A percentile compares a stretch with the other conserved stretches of the same genome.
Conservation (phyloP, 2,888 invertebrate genomes). For the Acleris literana region DNA sequence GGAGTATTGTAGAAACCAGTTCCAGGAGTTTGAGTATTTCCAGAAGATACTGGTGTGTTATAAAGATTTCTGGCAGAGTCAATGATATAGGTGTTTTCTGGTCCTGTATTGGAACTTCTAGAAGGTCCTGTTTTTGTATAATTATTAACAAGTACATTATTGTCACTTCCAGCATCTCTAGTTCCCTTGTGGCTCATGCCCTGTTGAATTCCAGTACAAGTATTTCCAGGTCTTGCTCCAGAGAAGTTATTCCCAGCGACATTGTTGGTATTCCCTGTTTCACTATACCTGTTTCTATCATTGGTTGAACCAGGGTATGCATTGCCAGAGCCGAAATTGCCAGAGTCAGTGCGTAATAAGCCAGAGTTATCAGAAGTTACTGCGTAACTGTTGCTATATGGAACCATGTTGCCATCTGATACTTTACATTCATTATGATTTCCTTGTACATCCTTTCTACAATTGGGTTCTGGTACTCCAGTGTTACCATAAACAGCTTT, state of each 20-base stretch:
- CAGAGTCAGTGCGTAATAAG: too few species aligned
- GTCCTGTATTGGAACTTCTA: background rate
- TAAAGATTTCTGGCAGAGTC: background rate
- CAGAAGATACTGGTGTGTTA: background rate
- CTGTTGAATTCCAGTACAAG: background rate
- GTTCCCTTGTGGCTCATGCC: background rate
- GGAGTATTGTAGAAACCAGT: background rate
- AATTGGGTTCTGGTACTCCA: background rate
- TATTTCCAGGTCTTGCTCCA: background rate
- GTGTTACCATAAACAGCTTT: slow-evolving; percentile 3
- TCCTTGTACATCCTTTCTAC: background rate
- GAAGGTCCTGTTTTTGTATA: background rate
- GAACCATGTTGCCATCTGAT: background rate
- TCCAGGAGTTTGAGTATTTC: background rate
- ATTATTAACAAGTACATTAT: background rate
- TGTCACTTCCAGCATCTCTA: background rate
- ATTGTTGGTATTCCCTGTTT: background rate
- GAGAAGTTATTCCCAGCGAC: background rate
- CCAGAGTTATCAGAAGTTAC: too few species aligned
- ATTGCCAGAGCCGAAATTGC: background rate
- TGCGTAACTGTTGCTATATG: background rate
- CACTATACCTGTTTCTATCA: background rate
- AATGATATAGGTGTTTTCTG: background rate
- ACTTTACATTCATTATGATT: background rate
- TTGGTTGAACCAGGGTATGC: background rate